phyloP scores from a whole-genome alignment of 2,797 vertebrate genomes.

The Muscicapa striata region DNA sequence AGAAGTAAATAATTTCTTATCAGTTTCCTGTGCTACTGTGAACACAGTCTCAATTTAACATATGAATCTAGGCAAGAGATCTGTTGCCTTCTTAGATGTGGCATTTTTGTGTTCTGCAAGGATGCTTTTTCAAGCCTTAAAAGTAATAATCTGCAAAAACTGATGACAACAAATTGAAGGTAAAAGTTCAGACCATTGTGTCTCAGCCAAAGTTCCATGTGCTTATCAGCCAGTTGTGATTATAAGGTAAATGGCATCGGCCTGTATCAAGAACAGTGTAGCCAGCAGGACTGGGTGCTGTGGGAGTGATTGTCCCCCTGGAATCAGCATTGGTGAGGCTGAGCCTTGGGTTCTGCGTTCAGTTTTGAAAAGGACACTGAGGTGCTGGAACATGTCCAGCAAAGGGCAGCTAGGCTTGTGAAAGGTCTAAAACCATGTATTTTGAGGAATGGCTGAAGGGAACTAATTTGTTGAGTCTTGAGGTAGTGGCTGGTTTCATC shows the following conservation, averaged over 20 bases:
- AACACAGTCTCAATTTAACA: background rate
- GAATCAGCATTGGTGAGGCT: rapidly evolving
- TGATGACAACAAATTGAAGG: background rate
- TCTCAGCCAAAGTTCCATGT: background rate
- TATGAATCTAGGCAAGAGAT: background rate
- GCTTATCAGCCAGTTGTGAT: background rate
- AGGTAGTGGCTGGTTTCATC: background rate
- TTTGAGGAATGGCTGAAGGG: background rate
- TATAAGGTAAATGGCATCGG: background rate
- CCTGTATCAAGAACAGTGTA: background rate
- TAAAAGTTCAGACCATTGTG: background rate
- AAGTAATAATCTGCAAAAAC: background rate
- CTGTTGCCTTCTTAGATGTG: background rate
- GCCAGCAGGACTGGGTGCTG: background rate
- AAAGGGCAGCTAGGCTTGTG: background rate
- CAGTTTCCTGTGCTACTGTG: background rate
- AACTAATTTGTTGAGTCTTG: background rate
- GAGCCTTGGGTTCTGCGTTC: rapidly evolving
- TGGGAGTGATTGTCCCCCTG: too few relatives aligned
- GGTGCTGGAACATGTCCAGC: background rate
- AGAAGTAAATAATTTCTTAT: background rate
- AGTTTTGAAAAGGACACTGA: background rate
- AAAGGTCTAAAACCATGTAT: background rate
- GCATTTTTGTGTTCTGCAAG: background rate
- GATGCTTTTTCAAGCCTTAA: background rate